Conservation (phyloP, 35 echinoderm and acorn worm species). For the Strongylocentrotus purpuratus region DNA sequence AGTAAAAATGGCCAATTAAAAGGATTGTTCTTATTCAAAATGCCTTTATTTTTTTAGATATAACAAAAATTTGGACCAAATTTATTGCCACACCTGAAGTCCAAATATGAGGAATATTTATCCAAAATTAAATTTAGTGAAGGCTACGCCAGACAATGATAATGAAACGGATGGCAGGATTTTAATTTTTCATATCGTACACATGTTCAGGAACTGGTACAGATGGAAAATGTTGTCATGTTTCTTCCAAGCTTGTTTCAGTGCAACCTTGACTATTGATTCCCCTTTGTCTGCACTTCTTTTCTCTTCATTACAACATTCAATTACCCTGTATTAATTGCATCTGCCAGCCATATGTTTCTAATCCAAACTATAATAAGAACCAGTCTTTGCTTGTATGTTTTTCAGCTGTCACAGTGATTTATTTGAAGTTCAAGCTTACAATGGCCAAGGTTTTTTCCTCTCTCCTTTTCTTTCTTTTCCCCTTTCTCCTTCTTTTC, state of each 20-base stretch:
- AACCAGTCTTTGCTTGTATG: neutral
- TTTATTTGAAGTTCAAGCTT: slow-evolving; percentile 4
- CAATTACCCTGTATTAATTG: slow-evolving; percentile 5
- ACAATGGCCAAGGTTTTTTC: neutral
- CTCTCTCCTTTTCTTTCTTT: neutral
- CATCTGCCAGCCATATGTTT: slow-evolving; percentile 2
- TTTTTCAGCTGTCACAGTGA: neutral
- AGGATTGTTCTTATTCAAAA: too few species aligned
- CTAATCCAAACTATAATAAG: slow-evolving; percentile 13
- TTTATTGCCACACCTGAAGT: too few species aligned
- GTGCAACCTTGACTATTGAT: slow-evolving; percentile 9
- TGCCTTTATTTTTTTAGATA: too few species aligned
- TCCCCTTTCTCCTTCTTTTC: neutral
- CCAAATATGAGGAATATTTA: too few species aligned
- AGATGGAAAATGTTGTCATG: neutral
- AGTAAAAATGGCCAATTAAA: too few species aligned
- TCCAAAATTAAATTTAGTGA: neutral
- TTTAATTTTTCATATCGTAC: neutral
- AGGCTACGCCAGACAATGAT: neutral
- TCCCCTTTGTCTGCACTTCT: neutral
- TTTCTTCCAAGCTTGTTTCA: neutral
- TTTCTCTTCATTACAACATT: neutral
- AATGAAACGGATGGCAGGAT: neutral
- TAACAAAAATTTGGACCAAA: too few species aligned
- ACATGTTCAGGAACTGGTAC: neutral